phyloP scores from a whole-genome alignment of 2,113 vertebrate species.

The Myxocyprinus asiaticus region DNA sequence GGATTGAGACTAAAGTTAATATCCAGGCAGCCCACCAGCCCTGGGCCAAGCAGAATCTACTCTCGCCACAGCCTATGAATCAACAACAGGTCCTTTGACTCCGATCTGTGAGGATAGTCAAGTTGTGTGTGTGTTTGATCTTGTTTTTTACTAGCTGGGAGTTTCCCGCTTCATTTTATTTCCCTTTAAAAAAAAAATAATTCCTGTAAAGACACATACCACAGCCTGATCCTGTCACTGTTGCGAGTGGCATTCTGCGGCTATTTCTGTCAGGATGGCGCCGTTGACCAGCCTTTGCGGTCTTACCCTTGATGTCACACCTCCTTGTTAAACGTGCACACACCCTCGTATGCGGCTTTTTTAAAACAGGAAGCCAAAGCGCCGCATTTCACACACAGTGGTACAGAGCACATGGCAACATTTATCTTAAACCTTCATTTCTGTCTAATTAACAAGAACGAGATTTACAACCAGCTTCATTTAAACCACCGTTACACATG shows the following conservation, averaged over 20 bases:
- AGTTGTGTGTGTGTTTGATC: conserved; percentile 5
- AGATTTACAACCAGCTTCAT: conserved; percentile 66
- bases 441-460: conserved; percentile 75
- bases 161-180: conserved; percentile 29
- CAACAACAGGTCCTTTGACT: conserved; percentile 66
- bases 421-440: conserved; percentile 72
- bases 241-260: conserved; percentile 38
- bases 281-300: conserved; percentile 15
- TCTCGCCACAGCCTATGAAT: conserved; percentile 60
- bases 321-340: conserved; percentile 50
- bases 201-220: conserved; percentile 36
- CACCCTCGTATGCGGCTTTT: conserved; percentile 35
- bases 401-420: conserved; percentile 74
- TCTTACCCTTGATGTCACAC: conserved; percentile 49
- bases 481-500: conserved; percentile 59
- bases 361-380: conserved; percentile 68
- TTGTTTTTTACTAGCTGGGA: neutral
- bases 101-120: conserved; percentile 23
- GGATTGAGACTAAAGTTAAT: conserved; percentile 71
- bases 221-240: conserved; percentile 38
- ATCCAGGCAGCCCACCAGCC: conserved; percentile 60
- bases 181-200: conserved; percentile 26
- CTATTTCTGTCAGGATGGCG: conserved; percentile 30
- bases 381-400: conserved; percentile 53
- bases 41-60: conserved; percentile 69